These are phyloP conservation scores for Pammene aurita DNA, from an alignment of 2,888 invertebrate species.

Conservation along the genomic window DNA sequence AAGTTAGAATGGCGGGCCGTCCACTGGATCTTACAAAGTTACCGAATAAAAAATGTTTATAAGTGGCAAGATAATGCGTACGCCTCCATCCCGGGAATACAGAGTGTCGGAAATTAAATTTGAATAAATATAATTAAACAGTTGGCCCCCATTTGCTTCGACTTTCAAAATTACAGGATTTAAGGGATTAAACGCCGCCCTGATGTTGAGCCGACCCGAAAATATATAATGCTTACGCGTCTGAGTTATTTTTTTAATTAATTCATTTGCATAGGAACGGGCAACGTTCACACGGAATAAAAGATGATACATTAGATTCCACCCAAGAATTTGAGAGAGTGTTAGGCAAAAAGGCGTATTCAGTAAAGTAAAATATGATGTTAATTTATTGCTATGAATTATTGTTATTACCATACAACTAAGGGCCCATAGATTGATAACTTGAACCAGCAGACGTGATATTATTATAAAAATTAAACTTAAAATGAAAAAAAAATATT, in stretches of 20 bases:
- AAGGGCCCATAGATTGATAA: too few relatives aligned
- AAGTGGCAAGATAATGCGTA: conserved; percentile 36
- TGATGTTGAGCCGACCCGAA: conserved; percentile 59
- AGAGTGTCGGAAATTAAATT: conserved; percentile 70
- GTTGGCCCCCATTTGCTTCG: conserved; percentile 65
- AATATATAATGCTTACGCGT: conserved; percentile 52
- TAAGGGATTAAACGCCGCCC: conserved; percentile 60
- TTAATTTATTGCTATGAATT: neutral
- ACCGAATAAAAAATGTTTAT: conserved; percentile 34
- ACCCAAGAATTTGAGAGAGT: neutral
- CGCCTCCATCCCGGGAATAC: conserved; percentile 53
- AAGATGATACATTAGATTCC: conserved; percentile 37
- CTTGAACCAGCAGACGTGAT: too few relatives aligned
- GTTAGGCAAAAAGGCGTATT: neutral
- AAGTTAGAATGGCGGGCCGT: neutral
- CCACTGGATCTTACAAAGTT: conserved; percentile 18
- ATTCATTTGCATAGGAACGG: conserved; percentile 62
- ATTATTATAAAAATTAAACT: too few relatives aligned
- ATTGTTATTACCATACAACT: neutral
- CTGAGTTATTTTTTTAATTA: conserved; percentile 61
- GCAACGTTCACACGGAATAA: conserved; percentile 41
- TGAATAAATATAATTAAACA: conserved; percentile 76
- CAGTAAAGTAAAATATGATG: neutral
- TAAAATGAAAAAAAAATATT: too few relatives aligned
- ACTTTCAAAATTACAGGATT: conserved; percentile 68